phyloP scores from a whole-genome alignment of 2,888 invertebrate genomes.

The Drosophila melanocephala region DNA sequence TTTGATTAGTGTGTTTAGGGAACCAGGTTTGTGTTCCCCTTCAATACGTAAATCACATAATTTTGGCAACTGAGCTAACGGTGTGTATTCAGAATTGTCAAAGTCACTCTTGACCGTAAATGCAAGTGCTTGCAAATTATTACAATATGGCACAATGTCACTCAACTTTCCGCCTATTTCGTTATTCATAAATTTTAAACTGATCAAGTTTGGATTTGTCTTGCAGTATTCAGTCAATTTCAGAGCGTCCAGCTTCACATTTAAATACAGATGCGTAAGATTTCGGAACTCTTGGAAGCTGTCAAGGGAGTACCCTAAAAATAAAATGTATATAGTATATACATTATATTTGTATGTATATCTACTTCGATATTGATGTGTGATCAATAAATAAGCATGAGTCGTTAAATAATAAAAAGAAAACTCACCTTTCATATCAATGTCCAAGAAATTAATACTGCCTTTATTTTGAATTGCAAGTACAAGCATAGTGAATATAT shows the following conservation, averaged over 20 bases:
- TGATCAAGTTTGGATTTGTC: background rate
- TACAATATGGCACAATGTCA: constrained; percentile 3
- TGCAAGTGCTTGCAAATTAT: background rate
- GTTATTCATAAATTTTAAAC: background rate
- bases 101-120: background rate
- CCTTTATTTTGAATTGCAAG: background rate
- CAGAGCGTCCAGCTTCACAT: background rate
- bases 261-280: background rate
- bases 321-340: background rate
- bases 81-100: background rate
- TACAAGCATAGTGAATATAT: background rate
- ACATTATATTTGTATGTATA: background rate
- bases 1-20: background rate
- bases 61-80: background rate
- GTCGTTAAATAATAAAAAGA: background rate
- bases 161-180: background rate
- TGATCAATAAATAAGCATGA: background rate
- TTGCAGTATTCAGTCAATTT: background rate
- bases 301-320: background rate
- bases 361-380: too few species aligned
- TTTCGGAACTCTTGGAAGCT: background rate
- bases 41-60: background rate
- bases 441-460: background rate
- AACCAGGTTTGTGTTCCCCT: background rate
- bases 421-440: background rate